Evolutionary conservation across 2,113 vertebrate species (phyloP), one percentile per base, ranked within the genome.

Genomic region (Gopherus flavomarginatus): DNA sequence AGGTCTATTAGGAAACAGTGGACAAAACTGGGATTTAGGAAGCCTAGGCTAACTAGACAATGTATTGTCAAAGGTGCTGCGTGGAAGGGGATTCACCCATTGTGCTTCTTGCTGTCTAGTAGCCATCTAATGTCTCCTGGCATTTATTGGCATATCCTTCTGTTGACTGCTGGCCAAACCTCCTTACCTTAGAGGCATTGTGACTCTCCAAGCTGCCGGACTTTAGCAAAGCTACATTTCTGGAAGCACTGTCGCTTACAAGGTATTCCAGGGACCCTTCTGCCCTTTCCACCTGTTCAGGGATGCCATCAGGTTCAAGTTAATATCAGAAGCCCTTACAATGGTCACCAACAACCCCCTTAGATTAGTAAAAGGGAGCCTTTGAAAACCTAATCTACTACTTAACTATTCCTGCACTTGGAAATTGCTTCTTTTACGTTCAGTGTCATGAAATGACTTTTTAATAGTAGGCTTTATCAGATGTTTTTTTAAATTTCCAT

Each of bases 171-270:
- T 81, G 65, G 56, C 65, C 35, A 72, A n/a, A n/a, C 16, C n/a
- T 47, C 26, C 42, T 47, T 11, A 6, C 6, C 24, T 78, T 44
- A 47, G 75, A 14, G 38, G 24, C 75, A 47, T 24, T 44, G 42
- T 47, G 75, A 14, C 47, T 16, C 35, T n/a, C 26, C 49, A 81
- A 7, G 22, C 26, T 56, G 24, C 54, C 10, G 2, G 65, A 83
- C 31, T 16, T 87, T 1, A 4, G 1, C 50, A 59, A 5, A 42
- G 29, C 2, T 16, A 4, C 4, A 7, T 0, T 35, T 44, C 42
- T 69, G 53, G 52, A 27, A 27, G 47, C 0, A 0, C 54, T 29
- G n/a, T 38, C 19, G 4, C 35, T 21, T 72, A 72, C 65, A 21
- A n/a, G 65, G 9, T 72, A 38, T 72, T 38, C 65, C 65, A 72